A percentile compares a stretch with the other conserved stretches of the same genome.
phyloP scores from a whole-genome alignment of 2,113 vertebrate species.

The Cynoglossus semilaevis region DNA sequence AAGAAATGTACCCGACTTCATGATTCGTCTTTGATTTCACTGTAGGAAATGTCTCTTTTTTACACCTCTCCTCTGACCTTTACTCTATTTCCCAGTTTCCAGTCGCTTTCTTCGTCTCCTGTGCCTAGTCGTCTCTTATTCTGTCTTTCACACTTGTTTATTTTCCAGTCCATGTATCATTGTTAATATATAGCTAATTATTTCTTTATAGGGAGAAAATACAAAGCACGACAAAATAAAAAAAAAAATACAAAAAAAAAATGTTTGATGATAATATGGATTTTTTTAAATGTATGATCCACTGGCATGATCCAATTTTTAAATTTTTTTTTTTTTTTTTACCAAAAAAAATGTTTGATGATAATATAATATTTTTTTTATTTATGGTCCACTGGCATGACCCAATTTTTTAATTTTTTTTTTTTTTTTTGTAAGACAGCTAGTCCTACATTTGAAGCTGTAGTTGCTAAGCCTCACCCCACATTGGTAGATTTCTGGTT shows the following conservation, averaged over 20 bases:
- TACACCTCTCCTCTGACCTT: constrained; percentile 55
- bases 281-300: constrained; percentile 36
- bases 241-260: constrained; percentile 65
- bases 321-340: too few relatives aligned
- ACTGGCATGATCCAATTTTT: too few relatives aligned
- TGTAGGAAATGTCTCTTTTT: constrained; percentile 72
- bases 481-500: too few relatives aligned
- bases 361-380: too few relatives aligned
- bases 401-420: too few relatives aligned
- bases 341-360: too few relatives aligned
- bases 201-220: constrained; percentile 83
- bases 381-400: too few relatives aligned
- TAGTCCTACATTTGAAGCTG: too few relatives aligned
- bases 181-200: constrained; percentile 84
- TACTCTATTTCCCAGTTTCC: constrained; percentile 54
- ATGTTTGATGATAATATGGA: constrained; percentile 15
- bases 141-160: constrained; percentile 71
- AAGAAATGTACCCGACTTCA: constrained; percentile 76
- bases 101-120: constrained; percentile 62
- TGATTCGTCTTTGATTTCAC: constrained; percentile 69
- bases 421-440: too few relatives aligned
- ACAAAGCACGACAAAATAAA: constrained; percentile 83
- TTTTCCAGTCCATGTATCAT: constrained; percentile 77
- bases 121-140: constrained; percentile 71
- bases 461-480: too few relatives aligned